phyloP scores from a whole-genome alignment of 2,888 invertebrate species.

The Synanthedon formicaeformis region DNA sequence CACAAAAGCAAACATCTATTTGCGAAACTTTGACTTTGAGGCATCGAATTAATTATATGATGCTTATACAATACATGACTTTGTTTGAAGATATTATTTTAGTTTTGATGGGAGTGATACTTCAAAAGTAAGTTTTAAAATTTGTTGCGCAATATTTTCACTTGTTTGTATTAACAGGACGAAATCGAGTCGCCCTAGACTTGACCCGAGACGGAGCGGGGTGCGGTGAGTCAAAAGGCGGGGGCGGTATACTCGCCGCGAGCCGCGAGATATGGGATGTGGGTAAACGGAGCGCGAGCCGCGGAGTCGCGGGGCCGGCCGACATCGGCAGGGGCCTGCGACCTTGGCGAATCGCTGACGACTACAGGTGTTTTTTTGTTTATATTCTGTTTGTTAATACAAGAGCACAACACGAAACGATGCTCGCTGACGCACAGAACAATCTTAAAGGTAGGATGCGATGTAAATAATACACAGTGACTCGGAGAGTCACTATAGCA shows the following conservation, averaged over 20 bases:
- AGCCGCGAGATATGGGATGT: conserved; percentile 62
- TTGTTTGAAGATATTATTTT: not conserved
- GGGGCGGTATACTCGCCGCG: conserved; percentile 48
- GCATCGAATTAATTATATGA: no score
- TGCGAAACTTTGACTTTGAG: conserved; percentile 3
- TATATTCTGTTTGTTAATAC: conserved; percentile 35
- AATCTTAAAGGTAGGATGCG: no score
- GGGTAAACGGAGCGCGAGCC: conserved; percentile 58
- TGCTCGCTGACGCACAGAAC: conserved; percentile 22
- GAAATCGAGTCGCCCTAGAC: conserved; percentile 38
- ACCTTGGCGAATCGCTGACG: conserved; percentile 64
- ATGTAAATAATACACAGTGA: no score
- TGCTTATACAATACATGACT: not conserved
- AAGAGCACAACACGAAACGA: conserved; percentile 40
- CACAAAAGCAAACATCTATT: no score
- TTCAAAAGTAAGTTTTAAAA: no score
- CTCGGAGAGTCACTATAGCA: no score
- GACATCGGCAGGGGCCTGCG: conserved; percentile 21
- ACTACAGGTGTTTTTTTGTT: conserved; percentile 69
- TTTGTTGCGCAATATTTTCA: not conserved
- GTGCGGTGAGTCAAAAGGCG: conserved; percentile 45
- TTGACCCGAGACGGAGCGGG: conserved; percentile 29
- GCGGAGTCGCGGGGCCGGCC: conserved; percentile 32
- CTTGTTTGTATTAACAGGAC: conserved; percentile 6
- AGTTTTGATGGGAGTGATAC: no score